phyloP scores from a whole-genome alignment of 2,113 vertebrate species.

The Strix aluco region DNA sequence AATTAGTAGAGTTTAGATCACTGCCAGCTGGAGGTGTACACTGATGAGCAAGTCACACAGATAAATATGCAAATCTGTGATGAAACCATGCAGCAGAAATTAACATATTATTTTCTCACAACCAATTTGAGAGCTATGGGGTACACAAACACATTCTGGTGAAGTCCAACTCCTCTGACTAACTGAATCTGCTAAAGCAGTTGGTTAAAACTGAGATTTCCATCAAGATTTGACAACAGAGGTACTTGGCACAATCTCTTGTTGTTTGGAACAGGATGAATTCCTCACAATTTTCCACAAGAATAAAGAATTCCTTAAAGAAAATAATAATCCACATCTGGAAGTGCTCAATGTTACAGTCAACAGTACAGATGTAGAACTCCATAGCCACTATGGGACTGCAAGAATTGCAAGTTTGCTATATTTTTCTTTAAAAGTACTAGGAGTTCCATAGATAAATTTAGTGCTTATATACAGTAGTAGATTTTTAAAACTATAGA shows the following conservation, averaged over 20 bases:
- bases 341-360: conserved; percentile 9
- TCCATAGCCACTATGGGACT: conserved; percentile 15
- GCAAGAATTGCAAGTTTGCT: neutral
- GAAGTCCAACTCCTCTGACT: neutral
- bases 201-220: neutral
- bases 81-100: neutral
- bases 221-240: neutral
- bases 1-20: neutral
- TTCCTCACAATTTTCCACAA: neutral
- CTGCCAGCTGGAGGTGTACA: neutral
- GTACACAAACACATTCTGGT: neutral
- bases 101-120: neutral
- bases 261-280: neutral
- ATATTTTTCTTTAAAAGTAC: neutral
- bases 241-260: neutral
- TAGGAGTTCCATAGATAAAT: neutral
- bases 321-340: conserved; percentile 33
- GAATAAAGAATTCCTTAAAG: conserved; percentile 36
- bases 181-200: neutral
- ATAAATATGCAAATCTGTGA: neutral
- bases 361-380: neutral
- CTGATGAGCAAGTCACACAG: neutral
- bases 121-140: neutral
- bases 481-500: neutral
- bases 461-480: neutral